Evolutionary conservation across 2,888 invertebrate genomes (phyloP), one percentile per base, ranked within the genome.

Genomic region (Gibbula magus): DNA sequence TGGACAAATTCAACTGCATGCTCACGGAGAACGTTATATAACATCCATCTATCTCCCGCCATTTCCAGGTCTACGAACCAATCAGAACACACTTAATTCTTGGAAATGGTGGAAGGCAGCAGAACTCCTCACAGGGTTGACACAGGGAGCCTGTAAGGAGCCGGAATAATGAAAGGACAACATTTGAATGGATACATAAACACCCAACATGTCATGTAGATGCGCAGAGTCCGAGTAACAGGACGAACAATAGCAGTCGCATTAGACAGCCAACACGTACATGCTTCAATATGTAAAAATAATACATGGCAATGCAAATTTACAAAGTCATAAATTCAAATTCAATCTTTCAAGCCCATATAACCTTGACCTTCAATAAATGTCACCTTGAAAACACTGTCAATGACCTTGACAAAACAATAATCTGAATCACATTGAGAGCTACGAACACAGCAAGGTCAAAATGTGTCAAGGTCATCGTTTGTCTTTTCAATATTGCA

Each of bases 211-310:
- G 70, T 70, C 70, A 70, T 70, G 70, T 35, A 35, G 35, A 70
- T 70, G 70, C 67, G 54, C 29, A 70, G 70, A 70, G 35, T 32
- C 35, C 70, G 35, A 35, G 16, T 39, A 70, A 20, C 32, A 70
- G 70, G 32, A 70, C 70, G 20, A 70, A 70, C 70, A 70, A 70
- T 35, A 35, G 70, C 70, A 35, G 70, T 70, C 35, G 70, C 70
- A 35, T 35, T 70, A 32, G 39, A 70, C 70, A 70, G 35, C 35
- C 70, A 70, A 70, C 70, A 70, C 70, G 35, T 35, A 70, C 70
- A 70, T 70, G 70, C 70, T 70, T 39, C 70, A 70, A 70, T 70
- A 70, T 39, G 39, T 70, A 70, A 70, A 70, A 70, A 70, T 70
- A 70, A 70, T 70, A 70, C 70, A 70, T 70, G 70, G 70, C 70